These are phyloP conservation scores for Papilio glaucus DNA, from an alignment of 1,140 invertebrate species.

Conservation along the genomic window DNA sequence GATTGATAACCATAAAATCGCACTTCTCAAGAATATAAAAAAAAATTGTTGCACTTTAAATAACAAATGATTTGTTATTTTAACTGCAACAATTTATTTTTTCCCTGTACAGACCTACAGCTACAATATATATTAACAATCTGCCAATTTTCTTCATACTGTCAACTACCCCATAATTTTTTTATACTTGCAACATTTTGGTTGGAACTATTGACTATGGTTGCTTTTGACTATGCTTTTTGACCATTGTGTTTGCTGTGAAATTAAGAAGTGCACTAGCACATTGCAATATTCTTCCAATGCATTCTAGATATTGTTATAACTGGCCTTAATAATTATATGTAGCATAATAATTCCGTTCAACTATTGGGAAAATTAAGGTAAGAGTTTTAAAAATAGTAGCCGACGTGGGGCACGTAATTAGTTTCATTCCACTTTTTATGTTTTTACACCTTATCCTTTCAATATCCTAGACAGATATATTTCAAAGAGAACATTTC, in stretches of 20 bases:
- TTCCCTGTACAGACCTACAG: too few relatives aligned
- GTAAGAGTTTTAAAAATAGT: conserved; percentile 52
- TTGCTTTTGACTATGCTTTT: conserved; percentile 58
- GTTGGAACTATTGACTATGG: neutral
- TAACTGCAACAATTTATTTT: too few relatives aligned
- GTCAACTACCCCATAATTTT: too few relatives aligned
- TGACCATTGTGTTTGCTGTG: conserved; percentile 72
- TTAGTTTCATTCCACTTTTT: conserved; percentile 73
- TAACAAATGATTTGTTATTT: too few relatives aligned
- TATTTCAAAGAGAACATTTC: conserved; percentile 62
- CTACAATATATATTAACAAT: too few relatives aligned
- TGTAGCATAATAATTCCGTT: neutral
- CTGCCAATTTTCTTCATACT: too few relatives aligned
- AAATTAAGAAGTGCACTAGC: conserved; percentile 61
- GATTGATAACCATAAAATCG: too few relatives aligned
- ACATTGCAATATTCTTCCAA: conserved; percentile 58
- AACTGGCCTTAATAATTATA: neutral
- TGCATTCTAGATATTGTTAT: conserved; percentile 2
- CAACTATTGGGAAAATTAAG: conserved; percentile 44
- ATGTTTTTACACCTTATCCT: conserved; percentile 69
- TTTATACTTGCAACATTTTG: conserved; percentile 3
- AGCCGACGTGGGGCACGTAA: conserved; percentile 62
- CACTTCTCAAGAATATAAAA: too few relatives aligned
- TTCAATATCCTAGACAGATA: conserved; percentile 65
- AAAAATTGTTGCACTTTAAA: too few relatives aligned